Evolutionary conservation across 2,113 vertebrate species (phyloP).

Genomic region (Dinomys branickii): DNA sequence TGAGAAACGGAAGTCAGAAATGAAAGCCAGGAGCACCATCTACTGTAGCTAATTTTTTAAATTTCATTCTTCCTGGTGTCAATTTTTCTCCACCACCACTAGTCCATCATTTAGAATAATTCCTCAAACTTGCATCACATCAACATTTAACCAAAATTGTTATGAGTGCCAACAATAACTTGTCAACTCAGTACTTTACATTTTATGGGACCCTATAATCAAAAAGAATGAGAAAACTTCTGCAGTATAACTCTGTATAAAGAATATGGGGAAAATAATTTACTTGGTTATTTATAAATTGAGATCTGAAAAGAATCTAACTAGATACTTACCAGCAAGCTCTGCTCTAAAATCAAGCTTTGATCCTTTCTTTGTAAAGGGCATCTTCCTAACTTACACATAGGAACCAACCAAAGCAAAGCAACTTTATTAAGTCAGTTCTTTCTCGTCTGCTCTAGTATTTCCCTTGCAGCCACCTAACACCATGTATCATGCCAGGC

Average conservation of each 20-base stretch:
- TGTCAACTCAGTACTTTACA: slow-evolving; percentile 41
- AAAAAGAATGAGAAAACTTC: slow-evolving; percentile 42
- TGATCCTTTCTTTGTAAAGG: slow-evolving; percentile 55
- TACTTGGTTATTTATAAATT: slow-evolving; percentile 50
- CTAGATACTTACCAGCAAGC: slow-evolving; percentile 47
- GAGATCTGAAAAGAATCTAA: slow-evolving; percentile 3
- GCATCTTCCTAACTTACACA: neutral
- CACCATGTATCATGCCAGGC: neutral
- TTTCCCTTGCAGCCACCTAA: slow-evolving; percentile 7
- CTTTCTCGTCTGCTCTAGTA: neutral
- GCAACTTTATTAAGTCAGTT: neutral
- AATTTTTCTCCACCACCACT: slow-evolving; percentile 30
- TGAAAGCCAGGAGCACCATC: slow-evolving; percentile 51
- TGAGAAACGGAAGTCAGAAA: slow-evolving; percentile 40
- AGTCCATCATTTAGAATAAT: slow-evolving; percentile 56
- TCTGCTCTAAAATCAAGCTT: slow-evolving; percentile 40
- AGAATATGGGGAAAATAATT: neutral
- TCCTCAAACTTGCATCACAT: slow-evolving; percentile 39
- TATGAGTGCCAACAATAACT: slow-evolving; percentile 10
- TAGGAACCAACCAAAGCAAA: slow-evolving; percentile 13
- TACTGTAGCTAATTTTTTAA: slow-evolving; percentile 14
- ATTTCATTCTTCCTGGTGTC: neutral
- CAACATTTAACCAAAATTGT: slow-evolving; percentile 57
- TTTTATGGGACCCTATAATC: slow-evolving; percentile 43
- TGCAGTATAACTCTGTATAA: slow-evolving; percentile 12